Base-by-base conservation (phyloP, 2,888 invertebrate species). In the Drosophila quinaria region DNA sequence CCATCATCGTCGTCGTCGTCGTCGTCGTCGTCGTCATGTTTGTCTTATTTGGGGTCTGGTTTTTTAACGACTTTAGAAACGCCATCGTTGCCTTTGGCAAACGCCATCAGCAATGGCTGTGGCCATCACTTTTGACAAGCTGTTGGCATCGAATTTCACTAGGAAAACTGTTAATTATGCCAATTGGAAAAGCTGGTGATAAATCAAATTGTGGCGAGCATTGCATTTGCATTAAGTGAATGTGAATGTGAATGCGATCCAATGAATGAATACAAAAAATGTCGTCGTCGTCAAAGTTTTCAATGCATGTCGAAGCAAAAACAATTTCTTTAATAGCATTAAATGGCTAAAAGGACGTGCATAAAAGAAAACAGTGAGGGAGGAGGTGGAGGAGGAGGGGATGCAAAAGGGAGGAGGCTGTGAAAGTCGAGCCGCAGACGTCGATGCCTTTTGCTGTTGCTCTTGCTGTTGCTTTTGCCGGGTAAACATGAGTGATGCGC, bases 401-500 rank as follows among this genome's bases (percentile, higher is more conserved):
- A 22, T 22, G 22, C 22, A 22, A 22, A 22, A 2, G 15, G n/a
- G 35, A 31, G 31, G 4, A 74, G 70, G 78, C 65, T 76, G 74
- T 68, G 82, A 77, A 80, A 87, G 80, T 64, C 85, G 85, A 85
- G 74, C 64, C 79, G 70, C 49, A 55, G 42, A 54, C 44, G 63
- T 37, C 59, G 79, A 58, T 69, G 71, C 52, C 46, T 54, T 46
- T 52, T 41, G 52, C 22, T 0, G 2, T 22, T 25, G 25, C 25
- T 25, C 6, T 25, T 25, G 25, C 25, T 25, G 5, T 0, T 8
- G 29, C 29, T 29, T 29, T 8, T 1, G 8, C 39, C 62, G 78
- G 61, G 83, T 66, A 87, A 88, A 88, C 91, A 90, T 91, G 90
- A 91, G 79, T 87, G 91, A 91, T 91, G 90, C 90, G 90, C 90